Conservation (phyloP, 1,140 invertebrate species). For the fruit fly (Drosophila melanogaster) region DNA sequence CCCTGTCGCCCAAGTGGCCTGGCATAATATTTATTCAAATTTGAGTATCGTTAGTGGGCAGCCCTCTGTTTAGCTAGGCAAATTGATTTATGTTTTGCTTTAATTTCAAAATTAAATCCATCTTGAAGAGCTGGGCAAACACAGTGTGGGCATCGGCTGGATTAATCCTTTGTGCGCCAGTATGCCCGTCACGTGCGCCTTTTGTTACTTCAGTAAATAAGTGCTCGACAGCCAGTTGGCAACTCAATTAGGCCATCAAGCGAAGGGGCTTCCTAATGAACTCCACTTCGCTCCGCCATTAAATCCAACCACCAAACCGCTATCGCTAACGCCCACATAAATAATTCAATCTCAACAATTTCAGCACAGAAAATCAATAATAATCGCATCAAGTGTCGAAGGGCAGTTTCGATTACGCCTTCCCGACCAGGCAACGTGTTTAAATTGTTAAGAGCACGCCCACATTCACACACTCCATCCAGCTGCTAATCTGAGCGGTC, state of each 20-base stretch:
- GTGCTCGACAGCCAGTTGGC: constrained; percentile 51
- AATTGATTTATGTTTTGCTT: constrained; percentile 77
- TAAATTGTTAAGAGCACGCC: constrained; percentile 51
- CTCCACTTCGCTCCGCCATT: constrained; percentile 24
- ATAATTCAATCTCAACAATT: constrained; percentile 71
- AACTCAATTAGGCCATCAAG: constrained; percentile 57
- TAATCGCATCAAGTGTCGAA: constrained; percentile 63
- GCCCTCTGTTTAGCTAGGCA: constrained; percentile 59
- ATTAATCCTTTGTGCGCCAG: constrained; percentile 14
- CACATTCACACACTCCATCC: constrained; percentile 18
- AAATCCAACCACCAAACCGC: constrained; percentile 2
- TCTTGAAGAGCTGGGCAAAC: constrained; percentile 46
- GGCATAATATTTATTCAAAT: constrained; percentile 71
- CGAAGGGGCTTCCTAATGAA: constrained; percentile 42
- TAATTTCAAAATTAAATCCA: constrained; percentile 63
- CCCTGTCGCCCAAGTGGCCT: constrained; percentile 51
- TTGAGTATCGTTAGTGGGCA: constrained; percentile 40
- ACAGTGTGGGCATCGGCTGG: constrained; percentile 5
- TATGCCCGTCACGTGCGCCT: constrained; percentile 56
- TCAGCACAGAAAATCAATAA: constrained; percentile 71
- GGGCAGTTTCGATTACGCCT: constrained; percentile 47
- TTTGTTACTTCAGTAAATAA: constrained; percentile 55
- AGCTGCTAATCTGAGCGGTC: constrained; percentile 55
- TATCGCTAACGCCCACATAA: constrained; percentile 32
- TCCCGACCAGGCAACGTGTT: constrained; percentile 40